Base-by-base conservation (phyloP, 2,113 vertebrate species). In the Xenopus borealis region DNA sequence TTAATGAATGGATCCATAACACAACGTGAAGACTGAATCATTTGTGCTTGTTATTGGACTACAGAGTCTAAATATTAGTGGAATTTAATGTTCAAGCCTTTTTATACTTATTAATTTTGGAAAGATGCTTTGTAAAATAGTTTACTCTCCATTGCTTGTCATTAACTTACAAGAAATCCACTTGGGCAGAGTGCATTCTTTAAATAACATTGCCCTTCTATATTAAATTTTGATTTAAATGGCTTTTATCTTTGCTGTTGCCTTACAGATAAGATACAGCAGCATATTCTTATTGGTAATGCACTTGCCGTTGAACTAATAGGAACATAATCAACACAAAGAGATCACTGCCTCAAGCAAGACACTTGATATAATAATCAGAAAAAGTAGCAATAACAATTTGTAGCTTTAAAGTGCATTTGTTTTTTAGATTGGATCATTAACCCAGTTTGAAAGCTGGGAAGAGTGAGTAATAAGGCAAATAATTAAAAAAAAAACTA, bases 121-220 rank as follows among this genome's bases (percentile, higher is more conserved):
- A 44, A 59, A 27, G 40, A 18, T n/a, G 5, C 14, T 12, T 30
- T 59, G n/a, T 66, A 46, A 73, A 73, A 66, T 58, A 58, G 33
- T 73, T 66, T 73, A 13, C 27, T 57, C 18, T 67, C 45, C 57
- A 33, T 64, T 66, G 62, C 59, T 66, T 74, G 33, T 59, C 62
- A 66, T 74, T 74, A 64, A 67, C 44, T 66, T 66, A 66, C 55
- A 52, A 50, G 65, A 74, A 74, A 74, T 74, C 64, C 63, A 74
- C 57, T 72, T 57, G 52, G 30, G 53, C 18, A 66, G 30, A 66
- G 65, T 57, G 30, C 17, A 66, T 8, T 47, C 27, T 66, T 46
- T 66, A 74, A 74, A 74, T 74, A 74, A 67, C 52, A 40, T 59
- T 74, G 72, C 33, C 64, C 72, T 74, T 66, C 40, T 17, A 27